Percentiles rank a stretch among this genome's conserved stretches.
These are phyloP conservation scores for Smithornis capensis DNA, from an alignment of 2,113 vertebrate species.

Conservation along the genomic window DNA sequence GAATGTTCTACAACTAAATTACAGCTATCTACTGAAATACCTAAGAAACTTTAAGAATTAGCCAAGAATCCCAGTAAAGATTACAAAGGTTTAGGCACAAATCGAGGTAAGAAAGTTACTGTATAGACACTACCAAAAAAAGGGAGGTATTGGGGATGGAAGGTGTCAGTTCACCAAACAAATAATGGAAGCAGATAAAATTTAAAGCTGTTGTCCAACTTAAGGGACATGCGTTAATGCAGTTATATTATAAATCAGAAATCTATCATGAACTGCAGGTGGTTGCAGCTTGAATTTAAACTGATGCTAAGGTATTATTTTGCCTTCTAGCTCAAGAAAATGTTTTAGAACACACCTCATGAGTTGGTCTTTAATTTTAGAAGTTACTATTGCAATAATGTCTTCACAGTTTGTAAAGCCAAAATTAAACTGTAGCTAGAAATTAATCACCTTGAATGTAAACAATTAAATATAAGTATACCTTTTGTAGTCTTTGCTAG, in stretches of 20 bases:
- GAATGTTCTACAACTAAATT: background rate
- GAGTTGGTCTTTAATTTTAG: background rate
- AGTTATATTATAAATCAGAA: background rate
- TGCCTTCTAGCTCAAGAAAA: background rate
- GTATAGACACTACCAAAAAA: background rate
- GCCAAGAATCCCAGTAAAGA: background rate
- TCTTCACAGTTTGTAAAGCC: background rate
- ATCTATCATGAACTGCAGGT: background rate
- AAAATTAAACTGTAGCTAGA: background rate
- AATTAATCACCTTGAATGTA: conserved; percentile 6
- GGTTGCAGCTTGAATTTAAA: background rate
- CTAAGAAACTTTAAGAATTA: background rate
- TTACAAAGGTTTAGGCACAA: background rate
- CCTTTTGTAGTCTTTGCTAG: conserved; percentile 83
- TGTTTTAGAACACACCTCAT: background rate
- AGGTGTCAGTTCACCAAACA: background rate
- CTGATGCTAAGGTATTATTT: background rate
- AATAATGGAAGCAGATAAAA: background rate
- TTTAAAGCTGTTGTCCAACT: background rate
- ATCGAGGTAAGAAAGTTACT: background rate
- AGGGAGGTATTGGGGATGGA: background rate
- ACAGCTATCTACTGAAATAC: background rate
- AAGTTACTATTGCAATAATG: background rate
- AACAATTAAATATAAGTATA: conserved; percentile 74
- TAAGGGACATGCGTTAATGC: background rate